Percentiles rank a stretch among this genome's conserved stretches.
These are phyloP conservation scores for Phrynocephalus versicolor DNA, from an alignment of 2,113 vertebrate genomes.

Conservation along the genomic window DNA sequence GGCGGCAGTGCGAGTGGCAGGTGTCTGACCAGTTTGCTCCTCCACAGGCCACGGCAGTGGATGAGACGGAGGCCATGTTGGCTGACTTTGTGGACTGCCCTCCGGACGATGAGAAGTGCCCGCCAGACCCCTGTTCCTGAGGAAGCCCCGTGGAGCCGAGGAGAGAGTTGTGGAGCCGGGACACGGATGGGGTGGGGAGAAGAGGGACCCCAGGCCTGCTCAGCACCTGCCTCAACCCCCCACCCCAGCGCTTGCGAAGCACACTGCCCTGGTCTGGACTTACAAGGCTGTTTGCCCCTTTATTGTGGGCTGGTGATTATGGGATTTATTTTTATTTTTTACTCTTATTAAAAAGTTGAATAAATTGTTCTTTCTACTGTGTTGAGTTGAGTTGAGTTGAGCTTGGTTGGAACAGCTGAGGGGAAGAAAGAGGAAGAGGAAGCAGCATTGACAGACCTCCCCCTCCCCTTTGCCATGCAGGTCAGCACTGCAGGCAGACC, in stretches of 20 bases:
- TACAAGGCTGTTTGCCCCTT: too few relatives aligned
- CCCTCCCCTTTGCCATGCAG: too few relatives aligned
- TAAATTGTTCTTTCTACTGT: neutral
- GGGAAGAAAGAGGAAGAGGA: too few relatives aligned
- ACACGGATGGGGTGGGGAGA: neutral
- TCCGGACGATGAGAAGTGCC: slow-evolving; percentile 78
- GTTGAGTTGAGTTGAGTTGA: neutral
- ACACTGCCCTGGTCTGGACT: neutral
- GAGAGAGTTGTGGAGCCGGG: neutral
- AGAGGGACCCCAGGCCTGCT: neutral
- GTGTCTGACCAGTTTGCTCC: too few relatives aligned
- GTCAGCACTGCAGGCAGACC: too few relatives aligned
- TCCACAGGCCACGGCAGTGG: slow-evolving; percentile 48
- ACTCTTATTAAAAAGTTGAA: neutral
- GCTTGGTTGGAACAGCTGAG: neutral
- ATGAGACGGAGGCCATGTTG: slow-evolving; percentile 86
- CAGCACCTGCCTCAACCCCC: neutral
- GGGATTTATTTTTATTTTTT: neutral
- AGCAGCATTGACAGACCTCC: neutral
- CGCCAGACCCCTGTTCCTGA: slow-evolving; percentile 46
- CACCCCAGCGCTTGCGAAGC: too few relatives aligned
- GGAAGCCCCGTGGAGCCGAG: neutral
- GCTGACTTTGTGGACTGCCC: slow-evolving; percentile 90
- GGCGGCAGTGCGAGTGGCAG: too few relatives aligned
- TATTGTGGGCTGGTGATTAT: neutral